These are phyloP conservation scores for Perodicticus potto DNA, from an alignment of 2,797 vertebrate genomes.

Conservation along the genomic window DNA sequence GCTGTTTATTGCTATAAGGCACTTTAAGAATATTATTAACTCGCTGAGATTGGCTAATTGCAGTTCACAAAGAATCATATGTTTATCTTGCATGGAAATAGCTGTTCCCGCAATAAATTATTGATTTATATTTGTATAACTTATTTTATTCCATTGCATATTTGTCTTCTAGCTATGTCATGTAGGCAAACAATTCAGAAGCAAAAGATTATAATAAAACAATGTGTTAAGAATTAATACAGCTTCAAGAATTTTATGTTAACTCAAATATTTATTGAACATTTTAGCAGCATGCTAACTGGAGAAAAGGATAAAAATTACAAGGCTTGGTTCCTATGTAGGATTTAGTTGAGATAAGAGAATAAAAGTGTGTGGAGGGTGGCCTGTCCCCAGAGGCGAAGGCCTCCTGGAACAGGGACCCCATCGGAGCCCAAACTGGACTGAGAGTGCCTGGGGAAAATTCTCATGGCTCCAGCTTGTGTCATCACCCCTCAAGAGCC, in stretches of 20 bases:
- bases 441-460: too few relatives aligned
- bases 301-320: conserved; percentile 36
- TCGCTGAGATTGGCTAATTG: not conserved
- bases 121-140: not conserved
- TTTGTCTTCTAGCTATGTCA: not conserved
- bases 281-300: not conserved
- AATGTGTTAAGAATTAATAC: not conserved
- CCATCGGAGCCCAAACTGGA: too few relatives aligned
- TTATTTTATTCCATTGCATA: not conserved
- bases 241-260: conserved; percentile 43
- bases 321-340: not conserved
- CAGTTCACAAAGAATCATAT: not conserved
- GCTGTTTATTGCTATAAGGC: not conserved
- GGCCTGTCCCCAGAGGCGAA: too few relatives aligned
- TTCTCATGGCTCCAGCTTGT: too few relatives aligned
- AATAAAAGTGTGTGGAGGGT: not conserved
- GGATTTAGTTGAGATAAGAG: not conserved
- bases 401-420: too few relatives aligned
- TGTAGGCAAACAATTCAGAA: not conserved
- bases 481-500: too few relatives aligned
- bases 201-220: not conserved
- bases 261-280: conserved; percentile 47
- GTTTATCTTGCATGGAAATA: not conserved
- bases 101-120: not conserved
- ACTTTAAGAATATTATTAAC: conserved; percentile 42